Percentiles rank a stretch among this genome's conserved stretches.
Evolutionary conservation across 2,113 vertebrate species (phyloP).

Genomic region (Paramormyrops kingsleyae): DNA sequence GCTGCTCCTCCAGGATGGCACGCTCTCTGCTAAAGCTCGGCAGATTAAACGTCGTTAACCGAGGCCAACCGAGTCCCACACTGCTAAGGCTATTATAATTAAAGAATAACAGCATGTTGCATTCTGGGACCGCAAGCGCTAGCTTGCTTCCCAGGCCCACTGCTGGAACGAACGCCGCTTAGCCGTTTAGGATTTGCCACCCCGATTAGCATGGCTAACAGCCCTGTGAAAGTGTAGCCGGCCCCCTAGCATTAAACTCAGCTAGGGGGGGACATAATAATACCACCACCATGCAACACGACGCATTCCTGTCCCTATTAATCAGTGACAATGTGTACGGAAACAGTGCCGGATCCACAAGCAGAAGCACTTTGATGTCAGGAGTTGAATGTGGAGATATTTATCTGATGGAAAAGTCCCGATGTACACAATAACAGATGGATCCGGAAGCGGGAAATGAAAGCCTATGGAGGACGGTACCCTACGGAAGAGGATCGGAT

Average conservation of each 20-base stretch:
- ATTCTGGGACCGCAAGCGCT: slow-evolving; percentile 64
- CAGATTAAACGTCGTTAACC: slow-evolving; percentile 68
- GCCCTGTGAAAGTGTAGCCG: background rate
- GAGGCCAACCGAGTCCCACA: slow-evolving; percentile 54
- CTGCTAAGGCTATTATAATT: slow-evolving; percentile 69
- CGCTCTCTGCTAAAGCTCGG: slow-evolving; percentile 42
- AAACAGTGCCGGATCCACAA: background rate
- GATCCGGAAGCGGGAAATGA: background rate
- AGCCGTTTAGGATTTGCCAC: slow-evolving; percentile 26
- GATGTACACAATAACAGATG: background rate
- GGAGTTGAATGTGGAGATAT: background rate
- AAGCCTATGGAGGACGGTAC: background rate
- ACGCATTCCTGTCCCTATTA: slow-evolving; percentile 6
- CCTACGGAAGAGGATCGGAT: background rate
- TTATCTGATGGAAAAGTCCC: background rate
- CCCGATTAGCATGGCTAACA: slow-evolving; percentile 4
- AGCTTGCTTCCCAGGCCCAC: slow-evolving; percentile 67
- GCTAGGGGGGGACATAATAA: background rate
- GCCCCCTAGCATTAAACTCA: slow-evolving; percentile 8
- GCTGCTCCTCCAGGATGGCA: slow-evolving; percentile 61
- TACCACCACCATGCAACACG: background rate
- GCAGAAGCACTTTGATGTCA: background rate
- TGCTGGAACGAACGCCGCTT: slow-evolving; percentile 32
- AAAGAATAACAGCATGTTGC: slow-evolving; percentile 72
- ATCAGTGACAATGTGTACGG: background rate